These are phyloP conservation scores for Glyphotaelius pellucidus DNA, from an alignment of 2,888 invertebrate genomes.

Conservation along the genomic window DNA sequence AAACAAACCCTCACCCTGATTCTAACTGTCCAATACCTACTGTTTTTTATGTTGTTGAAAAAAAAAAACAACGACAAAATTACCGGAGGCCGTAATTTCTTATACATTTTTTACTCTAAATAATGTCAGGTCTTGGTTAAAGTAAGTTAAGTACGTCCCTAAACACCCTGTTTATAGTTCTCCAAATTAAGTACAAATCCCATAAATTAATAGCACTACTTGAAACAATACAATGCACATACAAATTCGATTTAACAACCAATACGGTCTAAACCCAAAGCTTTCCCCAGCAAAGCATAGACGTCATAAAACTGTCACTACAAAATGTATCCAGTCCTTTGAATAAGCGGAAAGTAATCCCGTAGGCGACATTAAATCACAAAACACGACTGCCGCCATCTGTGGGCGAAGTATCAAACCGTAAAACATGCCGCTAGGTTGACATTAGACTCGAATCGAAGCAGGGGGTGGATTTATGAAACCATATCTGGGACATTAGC, in stretches of 20 bases:
- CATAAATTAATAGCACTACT: neutral
- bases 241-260: neutral
- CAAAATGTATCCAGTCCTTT: slow-evolving; percentile 40
- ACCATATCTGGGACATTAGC: slow-evolving; percentile 22
- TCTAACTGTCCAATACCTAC: too few relatives aligned
- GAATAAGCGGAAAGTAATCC: slow-evolving; percentile 35
- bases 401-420: slow-evolving; percentile 43
- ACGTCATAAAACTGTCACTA: slow-evolving; percentile 34
- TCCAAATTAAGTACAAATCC: neutral
- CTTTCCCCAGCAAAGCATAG: slow-evolving; percentile 15
- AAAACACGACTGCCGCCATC: slow-evolving; percentile 47
- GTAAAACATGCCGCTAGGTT: slow-evolving; percentile 42
- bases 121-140: too few relatives aligned
- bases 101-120: too few relatives aligned
- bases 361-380: slow-evolving; percentile 39
- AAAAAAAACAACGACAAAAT: too few relatives aligned
- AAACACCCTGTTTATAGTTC: too few relatives aligned
- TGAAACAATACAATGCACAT: neutral
- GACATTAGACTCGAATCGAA: slow-evolving; percentile 40
- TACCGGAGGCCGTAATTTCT: too few relatives aligned
- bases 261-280: neutral
- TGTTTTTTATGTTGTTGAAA: too few relatives aligned
- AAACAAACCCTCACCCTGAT: too few relatives aligned
- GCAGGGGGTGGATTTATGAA: slow-evolving; percentile 21
- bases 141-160: too few relatives aligned